Evolutionary conservation across 2,888 invertebrate genomes (phyloP).

Genomic region (Sesia apiformis): DNA sequence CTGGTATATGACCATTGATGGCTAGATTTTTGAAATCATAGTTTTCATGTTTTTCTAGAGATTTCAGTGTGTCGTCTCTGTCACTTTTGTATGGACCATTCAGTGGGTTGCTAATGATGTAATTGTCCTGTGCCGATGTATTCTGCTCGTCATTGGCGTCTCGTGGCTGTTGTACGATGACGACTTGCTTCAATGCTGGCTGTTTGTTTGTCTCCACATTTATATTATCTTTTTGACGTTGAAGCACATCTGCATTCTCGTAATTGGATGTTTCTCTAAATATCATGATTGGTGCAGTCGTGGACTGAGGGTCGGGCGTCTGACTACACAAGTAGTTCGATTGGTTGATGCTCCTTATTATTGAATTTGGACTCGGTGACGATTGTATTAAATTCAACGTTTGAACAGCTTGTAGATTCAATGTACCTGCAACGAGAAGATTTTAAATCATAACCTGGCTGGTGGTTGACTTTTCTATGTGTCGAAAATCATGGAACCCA

Average conservation of each 20-base stretch:
- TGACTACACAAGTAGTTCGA: conserved; percentile 61
- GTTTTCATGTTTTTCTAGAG: conserved; percentile 25
- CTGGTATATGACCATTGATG: conserved; percentile 31
- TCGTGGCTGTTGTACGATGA: conserved; percentile 34
- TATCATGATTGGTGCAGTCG: conserved; percentile 13
- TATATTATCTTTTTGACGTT: background rate
- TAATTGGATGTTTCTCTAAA: conserved; percentile 15
- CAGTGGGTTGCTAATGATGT: conserved; percentile 18
- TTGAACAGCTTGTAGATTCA: conserved; percentile 38
- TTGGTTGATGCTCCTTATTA: conserved; percentile 63
- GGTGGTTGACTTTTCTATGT: too few relatives aligned
- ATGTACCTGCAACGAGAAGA: conserved; percentile 22
- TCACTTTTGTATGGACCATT: conserved; percentile 20
- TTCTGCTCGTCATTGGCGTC: conserved; percentile 14
- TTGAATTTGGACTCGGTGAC: conserved; percentile 65
- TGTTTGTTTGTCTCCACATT: background rate
- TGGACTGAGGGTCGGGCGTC: conserved; percentile 23
- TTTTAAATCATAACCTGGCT: background rate
- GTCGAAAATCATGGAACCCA: too few relatives aligned
- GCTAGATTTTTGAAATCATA: conserved; percentile 44
- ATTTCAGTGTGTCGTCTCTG: conserved; percentile 8
- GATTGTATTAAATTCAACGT: conserved; percentile 51
- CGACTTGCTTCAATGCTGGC: conserved; percentile 35
- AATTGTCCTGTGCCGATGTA: conserved; percentile 14
- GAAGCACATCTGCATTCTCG: background rate